A percentile compares a stretch with the other conserved stretches of the same genome.
These are phyloP conservation scores for Bos taurus DNA, from an alignment of 2,113 vertebrate genomes.

Conservation along the genomic window DNA sequence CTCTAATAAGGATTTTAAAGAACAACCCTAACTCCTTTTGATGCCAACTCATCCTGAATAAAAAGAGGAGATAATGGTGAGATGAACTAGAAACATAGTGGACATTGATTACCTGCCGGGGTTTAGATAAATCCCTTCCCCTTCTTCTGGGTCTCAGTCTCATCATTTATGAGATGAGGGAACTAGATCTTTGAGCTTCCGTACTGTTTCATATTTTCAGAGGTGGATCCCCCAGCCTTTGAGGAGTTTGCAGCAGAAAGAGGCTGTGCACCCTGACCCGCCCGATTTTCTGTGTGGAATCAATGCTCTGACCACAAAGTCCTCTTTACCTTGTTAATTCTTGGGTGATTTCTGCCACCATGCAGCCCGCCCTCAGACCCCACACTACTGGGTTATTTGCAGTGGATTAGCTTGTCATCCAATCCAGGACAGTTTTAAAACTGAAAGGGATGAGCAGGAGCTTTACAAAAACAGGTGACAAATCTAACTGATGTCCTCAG, in stretches of 20 bases:
- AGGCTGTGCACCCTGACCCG: not conserved
- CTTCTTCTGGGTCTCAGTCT: not conserved
- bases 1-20: not conserved
- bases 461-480: not conserved
- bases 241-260: not conserved
- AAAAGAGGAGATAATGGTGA: not conserved
- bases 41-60: not conserved
- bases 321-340: not conserved
- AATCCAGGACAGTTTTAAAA: not conserved
- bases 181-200: not conserved
- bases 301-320: not conserved
- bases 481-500: not conserved
- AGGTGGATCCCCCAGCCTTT: not conserved
- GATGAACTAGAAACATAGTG: not conserved
- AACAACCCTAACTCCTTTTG: not conserved
- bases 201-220: not conserved
- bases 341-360: not conserved
- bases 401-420: not conserved
- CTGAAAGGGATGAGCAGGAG: not conserved
- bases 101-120: not conserved
- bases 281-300: not conserved
- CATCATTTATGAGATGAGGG: not conserved
- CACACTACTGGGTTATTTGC: not conserved
- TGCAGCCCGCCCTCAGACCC: not conserved
- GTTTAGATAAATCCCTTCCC: not conserved